phyloP scores from a whole-genome alignment of 2,888 invertebrate genomes.

The Drosophila siamana region DNA sequence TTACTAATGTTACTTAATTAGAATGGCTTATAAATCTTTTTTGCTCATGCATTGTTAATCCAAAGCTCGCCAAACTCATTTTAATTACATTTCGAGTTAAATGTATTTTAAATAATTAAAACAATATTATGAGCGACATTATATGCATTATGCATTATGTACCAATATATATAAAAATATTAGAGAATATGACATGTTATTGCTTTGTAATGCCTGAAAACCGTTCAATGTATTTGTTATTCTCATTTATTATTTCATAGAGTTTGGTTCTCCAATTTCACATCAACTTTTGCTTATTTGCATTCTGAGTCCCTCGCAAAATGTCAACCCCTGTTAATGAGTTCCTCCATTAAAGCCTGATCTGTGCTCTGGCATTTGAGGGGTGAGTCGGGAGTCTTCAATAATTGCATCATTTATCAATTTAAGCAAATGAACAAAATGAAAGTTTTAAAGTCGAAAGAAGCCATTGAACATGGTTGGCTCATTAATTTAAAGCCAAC shows the following conservation, averaged over 20 bases:
- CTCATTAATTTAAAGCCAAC: slow-evolving; percentile 54
- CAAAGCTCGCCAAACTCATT: no score
- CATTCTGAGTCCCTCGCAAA: background rate
- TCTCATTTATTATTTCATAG: slow-evolving; percentile 42
- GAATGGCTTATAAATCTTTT: no score
- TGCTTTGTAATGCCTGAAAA: background rate
- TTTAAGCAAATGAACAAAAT: slow-evolving; percentile 40
- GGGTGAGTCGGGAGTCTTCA: slow-evolving; percentile 31
- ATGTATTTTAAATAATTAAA: no score
- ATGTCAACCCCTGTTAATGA: slow-evolving; percentile 36
- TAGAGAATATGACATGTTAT: no score
- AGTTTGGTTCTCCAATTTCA: no score
- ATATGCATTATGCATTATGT: background rate
- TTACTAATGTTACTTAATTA: no score
- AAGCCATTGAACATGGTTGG: slow-evolving; percentile 23
- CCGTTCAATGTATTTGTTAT: background rate
- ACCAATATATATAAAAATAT: background rate
- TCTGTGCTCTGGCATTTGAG: slow-evolving; percentile 11
- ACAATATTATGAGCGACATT: no score
- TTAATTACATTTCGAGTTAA: no score
- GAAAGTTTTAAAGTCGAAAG: slow-evolving; percentile 46
- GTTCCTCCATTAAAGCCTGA: slow-evolving; percentile 32
- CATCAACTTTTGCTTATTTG: no score
- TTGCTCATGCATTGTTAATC: no score
- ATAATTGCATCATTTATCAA: slow-evolving; percentile 70